These are phyloP conservation scores for Cyclopterus lumpus DNA, from an alignment of 2,797 vertebrate genomes.

Conservation along the genomic window DNA sequence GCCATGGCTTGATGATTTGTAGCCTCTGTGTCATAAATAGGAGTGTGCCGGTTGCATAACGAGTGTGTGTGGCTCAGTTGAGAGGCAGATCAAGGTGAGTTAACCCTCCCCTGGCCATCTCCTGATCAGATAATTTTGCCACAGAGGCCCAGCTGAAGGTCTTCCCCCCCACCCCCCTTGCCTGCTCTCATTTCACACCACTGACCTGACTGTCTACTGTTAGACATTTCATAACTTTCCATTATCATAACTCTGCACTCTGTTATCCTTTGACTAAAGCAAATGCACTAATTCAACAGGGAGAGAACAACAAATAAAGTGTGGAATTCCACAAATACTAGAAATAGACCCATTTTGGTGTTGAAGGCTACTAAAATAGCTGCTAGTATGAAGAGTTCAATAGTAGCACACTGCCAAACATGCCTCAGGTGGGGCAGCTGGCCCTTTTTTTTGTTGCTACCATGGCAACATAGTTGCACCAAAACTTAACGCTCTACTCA, in stretches of 20 bases:
- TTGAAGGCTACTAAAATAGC: background rate
- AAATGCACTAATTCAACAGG: too few relatives aligned
- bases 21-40: conserved; percentile 46
- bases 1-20: conserved; percentile 41
- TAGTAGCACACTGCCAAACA: background rate
- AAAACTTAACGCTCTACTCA: background rate
- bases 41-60: conserved; percentile 60
- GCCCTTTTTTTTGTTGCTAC: background rate
- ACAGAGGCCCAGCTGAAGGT: conserved; percentile 15
- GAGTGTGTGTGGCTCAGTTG: conserved; percentile 4
- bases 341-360: conserved; percentile 3
- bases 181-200: conserved; percentile 47
- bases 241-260: too few relatives aligned
- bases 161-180: background rate
- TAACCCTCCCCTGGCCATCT: conserved; percentile 23
- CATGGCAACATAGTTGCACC: background rate
- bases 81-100: conserved; percentile 40
- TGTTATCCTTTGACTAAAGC: too few relatives aligned
- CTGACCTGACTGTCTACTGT: conserved; percentile 23
- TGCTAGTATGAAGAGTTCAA: background rate
- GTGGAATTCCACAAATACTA: background rate
- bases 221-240: conserved; percentile 51
- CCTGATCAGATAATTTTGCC: conserved; percentile 50
- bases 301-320: background rate
- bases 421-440: background rate